These are phyloP conservation scores for Halesus radiatus DNA, from an alignment of 1,140 invertebrate species.

Conservation along the genomic window DNA sequence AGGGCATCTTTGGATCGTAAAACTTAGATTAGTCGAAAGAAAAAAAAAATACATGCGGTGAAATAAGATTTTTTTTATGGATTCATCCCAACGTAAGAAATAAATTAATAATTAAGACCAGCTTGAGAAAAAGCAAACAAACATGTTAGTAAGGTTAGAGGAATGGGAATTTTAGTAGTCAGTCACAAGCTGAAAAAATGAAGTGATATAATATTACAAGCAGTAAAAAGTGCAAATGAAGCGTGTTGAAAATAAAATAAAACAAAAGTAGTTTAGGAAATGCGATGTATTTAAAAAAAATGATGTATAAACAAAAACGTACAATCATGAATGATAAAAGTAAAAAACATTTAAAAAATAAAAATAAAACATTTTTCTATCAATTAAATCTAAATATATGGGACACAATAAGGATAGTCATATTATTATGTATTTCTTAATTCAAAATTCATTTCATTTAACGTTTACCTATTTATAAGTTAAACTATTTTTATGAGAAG, in stretches of 20 bases:
- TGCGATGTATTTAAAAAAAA: constrained; percentile 33
- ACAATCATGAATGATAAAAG: constrained; percentile 20
- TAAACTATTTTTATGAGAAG: constrained; percentile 11
- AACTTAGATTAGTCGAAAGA: too few species aligned
- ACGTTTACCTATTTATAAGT: constrained; percentile 4
- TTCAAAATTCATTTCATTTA: not conserved
- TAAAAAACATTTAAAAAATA: constrained; percentile 6
- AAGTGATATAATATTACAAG: too few species aligned
- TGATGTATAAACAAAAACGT: constrained; percentile 27
- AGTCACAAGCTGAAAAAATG: too few species aligned
- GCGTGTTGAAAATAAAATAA: constrained; percentile 3
- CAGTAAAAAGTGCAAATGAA: too few species aligned
- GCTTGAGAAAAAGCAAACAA: too few species aligned
- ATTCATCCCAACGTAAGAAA: too few species aligned
- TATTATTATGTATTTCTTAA: constrained; percentile 20
- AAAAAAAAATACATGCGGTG: too few species aligned
- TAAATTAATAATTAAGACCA: too few species aligned
- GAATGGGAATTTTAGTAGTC: too few species aligned
- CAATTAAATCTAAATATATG: constrained; percentile 11
- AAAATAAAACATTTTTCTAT: constrained; percentile 21
- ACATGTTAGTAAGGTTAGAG: too few species aligned
- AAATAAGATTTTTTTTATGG: too few species aligned
- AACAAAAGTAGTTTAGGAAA: constrained; percentile 23
- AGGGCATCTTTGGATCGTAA: too few species aligned
- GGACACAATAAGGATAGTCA: not conserved